These are phyloP conservation scores for Acronicta psi DNA, from an alignment of 2,888 invertebrate species.

Conservation along the genomic window DNA sequence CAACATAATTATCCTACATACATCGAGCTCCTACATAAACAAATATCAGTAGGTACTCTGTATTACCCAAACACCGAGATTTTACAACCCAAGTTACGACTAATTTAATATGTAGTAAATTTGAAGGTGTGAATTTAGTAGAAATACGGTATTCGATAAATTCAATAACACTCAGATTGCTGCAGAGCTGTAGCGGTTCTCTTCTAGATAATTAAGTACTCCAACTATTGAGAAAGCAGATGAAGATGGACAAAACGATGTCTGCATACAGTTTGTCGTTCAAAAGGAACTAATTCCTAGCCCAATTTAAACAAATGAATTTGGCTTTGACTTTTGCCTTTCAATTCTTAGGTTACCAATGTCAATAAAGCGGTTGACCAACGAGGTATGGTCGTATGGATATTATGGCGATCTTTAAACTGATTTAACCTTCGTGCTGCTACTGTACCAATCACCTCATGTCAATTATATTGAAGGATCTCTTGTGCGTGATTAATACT, in stretches of 20 bases:
- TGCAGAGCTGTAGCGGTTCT: too few species aligned
- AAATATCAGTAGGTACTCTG: neutral
- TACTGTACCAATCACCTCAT: slow-evolving; percentile 14
- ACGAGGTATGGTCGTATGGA: slow-evolving; percentile 15
- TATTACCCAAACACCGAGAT: slow-evolving; percentile 5
- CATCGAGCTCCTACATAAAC: neutral
- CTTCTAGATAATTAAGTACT: neutral
- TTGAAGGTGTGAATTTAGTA: slow-evolving; percentile 1
- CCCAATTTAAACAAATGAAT: slow-evolving; percentile 1
- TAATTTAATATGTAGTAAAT: neutral
- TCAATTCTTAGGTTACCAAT: neutral
- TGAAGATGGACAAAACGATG: neutral
- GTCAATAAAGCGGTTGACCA: neutral
- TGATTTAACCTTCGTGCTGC: slow-evolving; percentile 36
- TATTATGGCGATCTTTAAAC: slow-evolving; percentile 22
- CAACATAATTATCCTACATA: neutral
- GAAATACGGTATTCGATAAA: too few species aligned
- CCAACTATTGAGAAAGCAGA: too few species aligned
- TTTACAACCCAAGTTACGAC: slow-evolving; percentile 1
- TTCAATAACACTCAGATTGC: too few species aligned
- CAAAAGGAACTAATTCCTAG: neutral
- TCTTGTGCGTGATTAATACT: slow-evolving; percentile 25
- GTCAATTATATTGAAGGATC: slow-evolving; percentile 25
- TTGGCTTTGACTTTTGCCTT: neutral
- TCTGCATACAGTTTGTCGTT: neutral